Evolutionary conservation across 1,140 invertebrate genomes (phyloP).

Genomic region (Drosophila lacertosa): DNA sequence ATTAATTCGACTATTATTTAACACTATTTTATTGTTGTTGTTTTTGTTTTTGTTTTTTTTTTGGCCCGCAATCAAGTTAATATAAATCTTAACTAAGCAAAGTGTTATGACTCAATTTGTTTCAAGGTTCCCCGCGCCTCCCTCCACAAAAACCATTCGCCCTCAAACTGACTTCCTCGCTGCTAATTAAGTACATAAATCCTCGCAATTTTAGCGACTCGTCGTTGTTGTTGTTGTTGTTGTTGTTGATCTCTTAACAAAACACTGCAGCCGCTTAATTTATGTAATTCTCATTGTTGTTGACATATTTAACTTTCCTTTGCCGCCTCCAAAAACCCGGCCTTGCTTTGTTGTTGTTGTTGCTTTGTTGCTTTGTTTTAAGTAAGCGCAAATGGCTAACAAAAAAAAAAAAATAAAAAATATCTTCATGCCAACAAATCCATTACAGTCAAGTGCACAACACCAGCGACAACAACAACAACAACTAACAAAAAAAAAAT

Average conservation of each 20-base stretch:
- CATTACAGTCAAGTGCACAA: conserved; percentile 80
- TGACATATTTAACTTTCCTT: conserved; percentile 61
- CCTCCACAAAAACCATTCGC: conserved; percentile 6
- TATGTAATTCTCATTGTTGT: conserved; percentile 72
- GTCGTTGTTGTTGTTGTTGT: conserved; percentile 1
- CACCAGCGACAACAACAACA: conserved; percentile 24
- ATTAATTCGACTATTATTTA: no score
- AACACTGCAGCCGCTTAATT: conserved; percentile 70
- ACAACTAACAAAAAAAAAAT: conserved; percentile 22
- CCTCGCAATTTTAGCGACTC: conserved; percentile 33
- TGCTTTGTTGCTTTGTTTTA: conserved; percentile 44
- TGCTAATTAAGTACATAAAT: conserved; percentile 63
- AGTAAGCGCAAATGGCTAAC: conserved; percentile 52
- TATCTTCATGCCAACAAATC: conserved; percentile 84
- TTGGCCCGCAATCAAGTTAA: no score
- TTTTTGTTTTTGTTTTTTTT: no score
- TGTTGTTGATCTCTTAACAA: conserved; percentile 32
- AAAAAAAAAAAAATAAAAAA: conserved; percentile 48
- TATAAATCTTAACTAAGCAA: neutral
- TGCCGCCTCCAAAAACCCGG: conserved; percentile 54
- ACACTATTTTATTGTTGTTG: no score
- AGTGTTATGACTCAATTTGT: conserved; percentile 33
- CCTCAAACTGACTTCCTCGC: conserved; percentile 26
- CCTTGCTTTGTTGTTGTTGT: conserved; percentile 6
- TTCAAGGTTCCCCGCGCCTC: neutral